Evolutionary conservation across 2,888 invertebrate species (phyloP).

Genomic region (Nipponacmea schrenckii): DNA sequence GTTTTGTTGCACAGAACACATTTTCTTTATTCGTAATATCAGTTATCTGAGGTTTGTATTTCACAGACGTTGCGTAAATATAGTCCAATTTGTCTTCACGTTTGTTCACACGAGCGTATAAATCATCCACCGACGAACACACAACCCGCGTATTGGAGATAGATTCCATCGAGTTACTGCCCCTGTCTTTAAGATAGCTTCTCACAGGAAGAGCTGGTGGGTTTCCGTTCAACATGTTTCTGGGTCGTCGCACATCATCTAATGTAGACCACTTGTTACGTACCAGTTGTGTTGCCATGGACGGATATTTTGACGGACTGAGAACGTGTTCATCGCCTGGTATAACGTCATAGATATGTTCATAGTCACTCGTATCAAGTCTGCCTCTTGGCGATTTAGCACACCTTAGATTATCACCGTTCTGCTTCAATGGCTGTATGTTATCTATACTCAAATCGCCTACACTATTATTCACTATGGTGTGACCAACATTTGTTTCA

Average conservation of each 20-base stretch:
- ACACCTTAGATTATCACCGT: background rate
- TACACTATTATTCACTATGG: background rate
- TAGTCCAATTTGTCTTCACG: background rate
- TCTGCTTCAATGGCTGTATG: background rate
- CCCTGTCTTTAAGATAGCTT: slow-evolving; percentile 19
- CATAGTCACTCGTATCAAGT: slow-evolving; percentile 19
- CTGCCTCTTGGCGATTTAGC: slow-evolving; percentile 15
- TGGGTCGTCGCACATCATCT: slow-evolving; percentile 9
- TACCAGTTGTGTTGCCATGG: background rate
- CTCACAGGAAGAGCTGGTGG: slow-evolving; percentile 33
- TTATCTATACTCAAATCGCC: background rate
- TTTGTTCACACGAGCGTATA: background rate
- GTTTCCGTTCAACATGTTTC: slow-evolving; percentile 6
- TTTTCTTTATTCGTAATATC: background rate
- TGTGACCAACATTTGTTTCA: background rate
- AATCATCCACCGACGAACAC: background rate
- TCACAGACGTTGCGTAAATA: background rate
- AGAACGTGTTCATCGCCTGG: slow-evolving; percentile 22
- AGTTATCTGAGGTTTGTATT: background rate
- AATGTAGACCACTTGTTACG: slow-evolving; percentile 10
- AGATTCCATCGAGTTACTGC: slow-evolving; percentile 2
- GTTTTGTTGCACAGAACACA: background rate
- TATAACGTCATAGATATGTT: slow-evolving; percentile 31
- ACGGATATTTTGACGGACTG: background rate
- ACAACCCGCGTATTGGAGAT: background rate